These are phyloP conservation scores for Metallyticus violacea DNA, from an alignment of 2,888 invertebrate species.

Conservation along the genomic window DNA sequence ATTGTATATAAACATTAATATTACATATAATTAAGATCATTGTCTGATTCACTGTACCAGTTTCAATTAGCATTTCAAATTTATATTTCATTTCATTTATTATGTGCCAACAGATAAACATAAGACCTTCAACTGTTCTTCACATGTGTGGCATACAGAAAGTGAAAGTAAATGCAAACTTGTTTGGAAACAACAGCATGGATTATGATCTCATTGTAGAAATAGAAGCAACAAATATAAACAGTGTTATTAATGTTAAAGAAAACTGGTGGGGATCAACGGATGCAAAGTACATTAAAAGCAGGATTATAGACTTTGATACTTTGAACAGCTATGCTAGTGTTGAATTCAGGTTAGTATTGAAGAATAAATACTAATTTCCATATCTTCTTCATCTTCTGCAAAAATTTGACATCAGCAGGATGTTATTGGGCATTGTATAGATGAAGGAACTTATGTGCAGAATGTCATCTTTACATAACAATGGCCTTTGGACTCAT, in stretches of 20 bases:
- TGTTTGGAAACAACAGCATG: slow-evolving; percentile 77
- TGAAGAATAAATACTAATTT: no score
- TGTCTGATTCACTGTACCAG: no score
- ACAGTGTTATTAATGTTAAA: slow-evolving; percentile 80
- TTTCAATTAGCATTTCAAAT: no score
- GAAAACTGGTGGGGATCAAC: slow-evolving; percentile 97
- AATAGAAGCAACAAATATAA: slow-evolving; percentile 73
- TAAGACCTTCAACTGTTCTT: slow-evolving; percentile 74
- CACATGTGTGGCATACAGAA: slow-evolving; percentile 94
- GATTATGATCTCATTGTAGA: slow-evolving; percentile 93
- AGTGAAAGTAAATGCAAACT: slow-evolving; percentile 83
- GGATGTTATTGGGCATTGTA: no score
- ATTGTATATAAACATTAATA: no score
- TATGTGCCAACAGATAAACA: slow-evolving; percentile 29
- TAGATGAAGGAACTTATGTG: no score
- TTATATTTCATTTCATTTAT: no score
- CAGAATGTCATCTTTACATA: no score
- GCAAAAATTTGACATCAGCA: no score
- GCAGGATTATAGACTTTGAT: slow-evolving; percentile 93
- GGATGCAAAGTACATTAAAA: slow-evolving; percentile 68
- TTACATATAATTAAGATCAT: no score
- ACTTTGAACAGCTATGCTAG: slow-evolving; percentile 98
- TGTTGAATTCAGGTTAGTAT: slow-evolving; percentile 65
- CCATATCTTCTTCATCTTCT: no score
- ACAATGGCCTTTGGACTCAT: no score